phyloP scores from a whole-genome alignment of 2,888 invertebrate genomes.

The Stomorhina lunata region DNA sequence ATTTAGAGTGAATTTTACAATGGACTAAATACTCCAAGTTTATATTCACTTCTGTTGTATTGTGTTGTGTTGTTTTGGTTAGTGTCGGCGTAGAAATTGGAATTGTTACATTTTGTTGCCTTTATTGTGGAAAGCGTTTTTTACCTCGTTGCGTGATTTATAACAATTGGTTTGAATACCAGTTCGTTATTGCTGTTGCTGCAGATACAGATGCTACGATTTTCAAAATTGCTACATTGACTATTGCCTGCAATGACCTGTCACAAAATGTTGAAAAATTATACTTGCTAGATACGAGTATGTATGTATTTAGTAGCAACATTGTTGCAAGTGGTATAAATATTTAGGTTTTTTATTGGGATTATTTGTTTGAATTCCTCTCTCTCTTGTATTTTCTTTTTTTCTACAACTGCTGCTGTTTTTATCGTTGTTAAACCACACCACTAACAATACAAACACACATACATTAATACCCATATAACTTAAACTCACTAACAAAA shows the following conservation, averaged over 20 bases:
- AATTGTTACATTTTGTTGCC: constrained; percentile 6
- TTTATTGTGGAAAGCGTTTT: constrained; percentile 6
- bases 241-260: constrained; percentile 60
- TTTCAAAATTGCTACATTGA: constrained; percentile 7
- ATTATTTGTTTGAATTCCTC: background rate
- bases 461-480: constrained; percentile 8
- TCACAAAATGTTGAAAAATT: constrained; percentile 51
- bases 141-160: constrained; percentile 65
- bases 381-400: background rate
- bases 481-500: constrained; percentile 2
- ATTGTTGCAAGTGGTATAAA: constrained; percentile 34
- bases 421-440: constrained; percentile 25
- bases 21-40: background rate
- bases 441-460: constrained; percentile 38
- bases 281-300: constrained; percentile 13
- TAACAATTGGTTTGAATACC: constrained; percentile 63
- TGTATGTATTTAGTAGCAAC: background rate
- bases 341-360: constrained; percentile 25
- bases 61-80: constrained; percentile 21
- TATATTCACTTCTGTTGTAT: background rate
- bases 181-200: constrained; percentile 36
- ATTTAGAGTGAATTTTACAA: constrained; percentile 27
- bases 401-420: background rate
- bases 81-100: constrained; percentile 21
- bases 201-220: constrained; percentile 33